Conservation (phyloP, 2,113 vertebrate species). For the Pipra filicauda region DNA sequence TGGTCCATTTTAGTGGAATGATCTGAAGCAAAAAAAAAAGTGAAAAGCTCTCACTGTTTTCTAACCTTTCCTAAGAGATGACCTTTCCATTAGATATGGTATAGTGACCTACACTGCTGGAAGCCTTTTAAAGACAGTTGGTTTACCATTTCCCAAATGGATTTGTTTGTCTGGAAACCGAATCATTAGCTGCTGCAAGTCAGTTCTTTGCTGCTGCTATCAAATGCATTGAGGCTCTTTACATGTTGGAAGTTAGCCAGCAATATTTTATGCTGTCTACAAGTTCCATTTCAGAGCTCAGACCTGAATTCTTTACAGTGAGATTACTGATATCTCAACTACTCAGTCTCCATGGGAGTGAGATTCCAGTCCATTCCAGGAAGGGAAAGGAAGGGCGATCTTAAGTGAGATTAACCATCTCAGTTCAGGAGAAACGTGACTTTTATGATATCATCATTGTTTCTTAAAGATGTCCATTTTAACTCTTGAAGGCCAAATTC, state of each 20-base stretch:
- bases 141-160: constrained; percentile 52
- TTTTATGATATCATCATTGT: background rate
- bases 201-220: constrained; percentile 7
- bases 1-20: background rate
- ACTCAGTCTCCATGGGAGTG: background rate
- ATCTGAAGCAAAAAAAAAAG: constrained; percentile 14
- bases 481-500: background rate
- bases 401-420: constrained; percentile 20
- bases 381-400: background rate
- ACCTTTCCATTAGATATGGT: constrained; percentile 59
- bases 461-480: background rate
- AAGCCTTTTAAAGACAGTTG: constrained; percentile 45
- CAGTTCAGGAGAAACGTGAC: background rate
- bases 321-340: constrained; percentile 42
- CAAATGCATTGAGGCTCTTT: constrained; percentile 42
- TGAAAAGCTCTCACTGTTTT: constrained; percentile 18
- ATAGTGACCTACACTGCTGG: constrained; percentile 15
- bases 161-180: constrained; percentile 60
- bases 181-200: constrained; percentile 52
- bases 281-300: constrained; percentile 25
- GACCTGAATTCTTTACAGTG: constrained; percentile 26
- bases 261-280: constrained; percentile 26
- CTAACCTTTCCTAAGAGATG: constrained; percentile 45
- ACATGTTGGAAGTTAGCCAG: constrained; percentile 41
- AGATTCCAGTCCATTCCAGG: background rate